Base-by-base conservation (phyloP, 2,888 invertebrate species). In the Caenorhabditis wallacei region DNA sequence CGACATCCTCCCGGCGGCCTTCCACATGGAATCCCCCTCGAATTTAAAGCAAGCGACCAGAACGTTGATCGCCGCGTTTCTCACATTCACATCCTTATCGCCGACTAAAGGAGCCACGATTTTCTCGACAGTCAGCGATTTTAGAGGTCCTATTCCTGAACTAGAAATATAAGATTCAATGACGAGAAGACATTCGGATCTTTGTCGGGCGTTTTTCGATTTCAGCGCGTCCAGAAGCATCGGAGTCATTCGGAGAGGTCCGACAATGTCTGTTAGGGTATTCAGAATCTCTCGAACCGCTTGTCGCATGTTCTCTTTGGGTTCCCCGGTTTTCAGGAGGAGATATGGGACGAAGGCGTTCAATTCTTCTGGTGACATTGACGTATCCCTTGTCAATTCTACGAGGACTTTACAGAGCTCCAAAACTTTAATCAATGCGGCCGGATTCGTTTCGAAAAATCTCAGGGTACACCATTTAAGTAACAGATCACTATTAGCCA, bases 391-490 rank as follows among this genome's bases (percentile, higher is more conserved):
- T 93, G 98, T 97, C 78, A 89, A 53, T 7, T 68, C 72, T 1
- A 82, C 61, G 3, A 87, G 56, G 10, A 85, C 69, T 18, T 20
- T 48, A 18, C 82, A 80, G 13, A 86, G 30, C 20, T 86, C 86
- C 8, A 87, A 63, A 18, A 86, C 87, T 93, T 96, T 97, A 89
- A 98, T 94, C 81, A 98, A 94, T 46, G 98, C 98, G 18, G 97
- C 97, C 11, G 98, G 98, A 94, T 99, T 99, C 26, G 98, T 99
- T 93, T 99, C 98, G 92, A 97, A 98, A 93, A 99, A 99, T 81
- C 98, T 94, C 59, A 99, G 93, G 0, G 98, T 97, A 88, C 97
- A 93, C 98, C 98, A 99, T 92, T 97, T 97, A 57, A 99, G 94
- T 72, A 99, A 95, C 83, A 99, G 93, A 94, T 99, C 99, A 83